phyloP scores from a whole-genome alignment of 2,113 vertebrate species.

The Oncorhynchus kisutch region DNA sequence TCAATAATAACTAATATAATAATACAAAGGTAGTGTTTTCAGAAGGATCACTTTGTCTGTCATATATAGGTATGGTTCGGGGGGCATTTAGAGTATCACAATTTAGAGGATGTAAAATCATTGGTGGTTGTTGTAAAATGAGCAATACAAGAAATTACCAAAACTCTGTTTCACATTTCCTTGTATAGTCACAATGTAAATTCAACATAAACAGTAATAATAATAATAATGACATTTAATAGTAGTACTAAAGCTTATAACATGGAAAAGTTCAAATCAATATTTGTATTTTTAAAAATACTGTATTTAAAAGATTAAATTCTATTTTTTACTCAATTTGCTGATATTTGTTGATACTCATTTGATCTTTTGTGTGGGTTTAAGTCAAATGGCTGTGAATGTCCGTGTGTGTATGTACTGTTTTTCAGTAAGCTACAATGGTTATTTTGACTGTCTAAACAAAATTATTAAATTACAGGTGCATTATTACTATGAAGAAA shows the following conservation, averaged over 20 bases:
- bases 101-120: slow-evolving; percentile 57
- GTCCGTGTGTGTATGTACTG: slow-evolving; percentile 56
- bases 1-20: slow-evolving; percentile 38
- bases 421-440: slow-evolving; percentile 58
- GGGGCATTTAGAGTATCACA: slow-evolving; percentile 46
- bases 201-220: slow-evolving; percentile 75
- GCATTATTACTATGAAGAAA: slow-evolving; percentile 69
- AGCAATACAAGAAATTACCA: slow-evolving; percentile 83
- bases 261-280: slow-evolving; percentile 76
- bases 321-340: slow-evolving; percentile 84
- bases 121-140: slow-evolving; percentile 74
- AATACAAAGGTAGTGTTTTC: slow-evolving; percentile 46
- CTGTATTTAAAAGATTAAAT: slow-evolving; percentile 83
- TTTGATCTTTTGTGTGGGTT: slow-evolving; percentile 69
- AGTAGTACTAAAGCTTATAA: slow-evolving; percentile 70
- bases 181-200: slow-evolving; percentile 79
- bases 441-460: slow-evolving; percentile 70
- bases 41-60: slow-evolving; percentile 47
- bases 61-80: slow-evolving; percentile 37
- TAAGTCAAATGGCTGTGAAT: slow-evolving; percentile 68
- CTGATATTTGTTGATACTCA: slow-evolving; percentile 77
- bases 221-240: slow-evolving; percentile 68
- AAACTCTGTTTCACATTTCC: slow-evolving; percentile 73
- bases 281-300: slow-evolving; percentile 81
- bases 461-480: slow-evolving; percentile 63